Base-by-base conservation (phyloP, 2,888 invertebrate genomes). In the Leptarthrus brevirostris region DNA sequence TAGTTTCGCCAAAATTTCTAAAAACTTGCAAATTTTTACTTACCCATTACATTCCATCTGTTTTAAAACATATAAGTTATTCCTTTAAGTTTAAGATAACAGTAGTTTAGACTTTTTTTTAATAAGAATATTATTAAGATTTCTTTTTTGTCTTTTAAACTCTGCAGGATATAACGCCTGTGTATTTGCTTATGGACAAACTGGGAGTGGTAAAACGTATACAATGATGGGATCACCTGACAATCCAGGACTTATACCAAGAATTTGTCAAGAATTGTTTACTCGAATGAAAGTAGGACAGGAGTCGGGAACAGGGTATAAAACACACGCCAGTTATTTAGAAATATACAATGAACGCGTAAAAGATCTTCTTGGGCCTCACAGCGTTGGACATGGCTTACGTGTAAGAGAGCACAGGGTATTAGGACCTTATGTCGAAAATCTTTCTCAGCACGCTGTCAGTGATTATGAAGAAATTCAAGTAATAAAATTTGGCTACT, bases 181-280 rank as follows among this genome's bases (percentile, higher is more conserved):
- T 82, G 93, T 95, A 73, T 95, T 95, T 86, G 95, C 95, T 52
- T 95, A 95, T 83, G 95, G 95, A 18, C 95, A 95, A 87, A 95
- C 95, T 2, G 95, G 95, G 77, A 94, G 94, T 83, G 95, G 95
- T 72, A 95, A 95, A 86, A 95, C 95, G 0, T 94, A 93, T 83
- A 95, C 95, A 36, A 95, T 95, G 95, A 95, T 95, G 94, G 95
- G 95, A 3, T 82, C 82, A 2, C 84, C 92, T 89, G 92, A 92
- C 78, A 90, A 89, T 84, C 93, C 92, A 81, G 95, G 95, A 1
- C 86, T 95, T 40, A 95, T 95, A 82, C 95, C 95, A 0, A 88
- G 94, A 74, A 95, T 95, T 79, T 95, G 95, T 81, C 91, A 94
- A 79, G 91, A 92, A 77, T 86, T 95, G 72, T 95, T 95, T 85